These are phyloP conservation scores for Eristalinus sepulchralis DNA, from an alignment of 2,888 invertebrate species.

Conservation along the genomic window DNA sequence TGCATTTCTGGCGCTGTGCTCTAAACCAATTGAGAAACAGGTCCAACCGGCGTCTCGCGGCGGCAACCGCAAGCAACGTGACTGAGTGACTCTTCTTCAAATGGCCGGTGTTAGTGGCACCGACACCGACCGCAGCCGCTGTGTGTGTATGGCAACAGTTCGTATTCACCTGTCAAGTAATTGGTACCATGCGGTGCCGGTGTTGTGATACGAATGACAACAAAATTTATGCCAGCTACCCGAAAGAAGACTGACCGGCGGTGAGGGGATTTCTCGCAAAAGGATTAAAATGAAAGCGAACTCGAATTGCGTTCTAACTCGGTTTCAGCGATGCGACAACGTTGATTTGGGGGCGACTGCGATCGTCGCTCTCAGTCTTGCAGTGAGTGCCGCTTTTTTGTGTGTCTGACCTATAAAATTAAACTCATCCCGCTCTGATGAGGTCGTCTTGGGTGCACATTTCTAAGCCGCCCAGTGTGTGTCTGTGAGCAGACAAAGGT, in stretches of 20 bases:
- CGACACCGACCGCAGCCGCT: background rate
- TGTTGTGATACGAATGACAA: conserved; percentile 55
- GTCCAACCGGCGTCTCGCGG: conserved; percentile 37
- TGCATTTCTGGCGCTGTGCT: background rate
- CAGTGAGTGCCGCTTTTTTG: background rate
- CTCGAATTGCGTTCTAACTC: conserved; percentile 2
- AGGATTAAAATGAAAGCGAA: conserved; percentile 19
- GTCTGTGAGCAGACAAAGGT: background rate
- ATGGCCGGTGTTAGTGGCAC: background rate
- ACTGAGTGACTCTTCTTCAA: background rate
- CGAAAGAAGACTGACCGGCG: background rate
- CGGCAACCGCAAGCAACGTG: conserved; percentile 14
- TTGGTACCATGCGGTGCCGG: conserved; percentile 70
- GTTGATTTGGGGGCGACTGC: background rate
- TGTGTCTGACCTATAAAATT: background rate
- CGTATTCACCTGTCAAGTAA: conserved; percentile 51
- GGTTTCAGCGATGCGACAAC: background rate
- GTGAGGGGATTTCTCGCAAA: background rate
- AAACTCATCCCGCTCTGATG: background rate
- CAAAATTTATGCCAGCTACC: background rate
- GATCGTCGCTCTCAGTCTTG: background rate
- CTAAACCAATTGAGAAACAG: conserved; percentile 45
- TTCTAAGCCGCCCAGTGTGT: background rate
- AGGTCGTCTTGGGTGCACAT: background rate
- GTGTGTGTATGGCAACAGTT: conserved; percentile 1